Conservation (phyloP, 2,888 invertebrate species). For the Blera fallax region DNA sequence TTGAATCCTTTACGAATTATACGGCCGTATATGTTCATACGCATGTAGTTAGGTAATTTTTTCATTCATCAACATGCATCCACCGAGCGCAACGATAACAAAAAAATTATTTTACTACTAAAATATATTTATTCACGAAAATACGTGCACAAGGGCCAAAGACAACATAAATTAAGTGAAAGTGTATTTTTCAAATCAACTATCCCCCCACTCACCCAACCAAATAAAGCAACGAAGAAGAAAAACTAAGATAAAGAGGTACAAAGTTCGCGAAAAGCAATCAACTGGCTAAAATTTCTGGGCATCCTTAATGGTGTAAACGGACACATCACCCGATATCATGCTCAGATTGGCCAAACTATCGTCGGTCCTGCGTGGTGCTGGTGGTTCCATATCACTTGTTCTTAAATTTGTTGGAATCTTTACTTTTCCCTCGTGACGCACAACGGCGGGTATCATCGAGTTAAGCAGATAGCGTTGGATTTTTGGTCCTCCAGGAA, state of each 20-base stretch:
- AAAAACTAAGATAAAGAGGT: constrained; percentile 19
- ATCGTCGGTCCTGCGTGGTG: constrained; percentile 73
- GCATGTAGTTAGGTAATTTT: too few relatives aligned
- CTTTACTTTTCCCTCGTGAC: constrained; percentile 80
- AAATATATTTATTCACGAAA: constrained; percentile 14
- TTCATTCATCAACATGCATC: too few relatives aligned
- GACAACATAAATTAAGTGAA: constrained; percentile 32
- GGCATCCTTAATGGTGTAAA: constrained; percentile 81
- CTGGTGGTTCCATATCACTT: constrained; percentile 26
- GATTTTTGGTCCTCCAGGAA: constrained; percentile 80
- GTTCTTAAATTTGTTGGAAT: constrained; percentile 58
- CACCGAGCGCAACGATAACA: neutral
- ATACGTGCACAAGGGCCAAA: neutral
- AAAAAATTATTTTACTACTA: neutral
- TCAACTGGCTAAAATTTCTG: constrained; percentile 77
- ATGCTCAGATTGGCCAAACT: constrained; percentile 81
- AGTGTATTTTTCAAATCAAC: neutral
- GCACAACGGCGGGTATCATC: constrained; percentile 78
- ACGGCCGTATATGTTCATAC: too few relatives aligned
- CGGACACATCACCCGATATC: constrained; percentile 81
- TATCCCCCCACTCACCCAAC: neutral
- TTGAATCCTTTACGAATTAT: too few relatives aligned
- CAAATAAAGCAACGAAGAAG: neutral
- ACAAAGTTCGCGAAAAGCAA: neutral
- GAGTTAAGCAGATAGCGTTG: constrained; percentile 78